Evolutionary conservation across 2,888 invertebrate genomes (phyloP), one percentile per base, ranked within the genome.

Genomic region (Mythimna impura): DNA sequence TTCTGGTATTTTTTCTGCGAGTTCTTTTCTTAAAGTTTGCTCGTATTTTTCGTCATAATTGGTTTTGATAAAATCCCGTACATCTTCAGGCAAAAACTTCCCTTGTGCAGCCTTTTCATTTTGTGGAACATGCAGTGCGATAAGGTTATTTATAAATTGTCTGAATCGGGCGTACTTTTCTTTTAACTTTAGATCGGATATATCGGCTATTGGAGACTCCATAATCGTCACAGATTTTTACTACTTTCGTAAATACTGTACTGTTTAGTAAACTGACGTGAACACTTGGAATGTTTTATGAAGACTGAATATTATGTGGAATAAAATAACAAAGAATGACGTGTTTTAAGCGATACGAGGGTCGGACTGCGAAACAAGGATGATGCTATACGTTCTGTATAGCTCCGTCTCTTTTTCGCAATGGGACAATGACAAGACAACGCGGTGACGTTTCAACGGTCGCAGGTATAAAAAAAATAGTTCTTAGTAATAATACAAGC

Each of bases 11-110:
- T 52, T 2, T 2, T 2, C 17, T 60, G 50, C 20, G 22, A 14
- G 6, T 12, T 1, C 0, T 3, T 22, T 7, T 22, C 10, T 25
- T 4, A 0, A 1, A 0, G 0, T 5, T 36, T 22, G 25, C 12
- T 40, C 40, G 0, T 0, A 0, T 6, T 2, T 0, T n/a, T 22
- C 14, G 2, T 25, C 70, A 34, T 0, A 10, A 1, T 10, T 0
- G 7, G 5, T 12, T 54, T 1, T 6, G 0, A 12, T 2, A 6
- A 2, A 22, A 12, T 22, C 12, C 54, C 1, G 2, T 12, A 22
- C n/a, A 12, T 22, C 54, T 50, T 40, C 40, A 40, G 40, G 40
- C 10, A 10, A 0, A 40, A 40, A 36, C 6, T 36, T 40, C 10
- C 40, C 40, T 10, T 40, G 0, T 40, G 40, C 40, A 40, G 40